Conservation (phyloP, 2,888 invertebrate genomes). For the Malacosoma neustria region DNA sequence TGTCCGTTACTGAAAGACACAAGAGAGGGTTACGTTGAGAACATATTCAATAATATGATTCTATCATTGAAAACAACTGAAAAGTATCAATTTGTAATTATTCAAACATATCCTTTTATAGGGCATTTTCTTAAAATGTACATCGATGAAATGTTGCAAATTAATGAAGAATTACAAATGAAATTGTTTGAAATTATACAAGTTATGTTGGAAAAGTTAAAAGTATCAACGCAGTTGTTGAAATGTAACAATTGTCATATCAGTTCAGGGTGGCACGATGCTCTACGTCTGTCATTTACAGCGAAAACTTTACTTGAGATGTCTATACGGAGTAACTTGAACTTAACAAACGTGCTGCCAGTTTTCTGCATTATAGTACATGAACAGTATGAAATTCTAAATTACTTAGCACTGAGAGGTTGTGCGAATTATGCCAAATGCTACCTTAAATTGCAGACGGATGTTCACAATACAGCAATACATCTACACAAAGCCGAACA, state of each 20-base stretch:
- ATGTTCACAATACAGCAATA: constrained; percentile 54
- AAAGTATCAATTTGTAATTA: constrained; percentile 31
- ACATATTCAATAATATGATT: constrained; percentile 29
- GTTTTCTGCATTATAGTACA: constrained; percentile 23
- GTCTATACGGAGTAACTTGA: constrained; percentile 20
- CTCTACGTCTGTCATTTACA: constrained; percentile 39
- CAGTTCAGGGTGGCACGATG: constrained; percentile 45
- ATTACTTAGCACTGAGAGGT: constrained; percentile 24
- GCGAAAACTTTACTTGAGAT: constrained; percentile 34
- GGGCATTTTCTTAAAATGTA: constrained; percentile 44
- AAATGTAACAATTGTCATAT: constrained; percentile 52
- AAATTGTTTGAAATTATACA: constrained; percentile 35
- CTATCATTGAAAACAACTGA: constrained; percentile 35
- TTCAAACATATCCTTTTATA: constrained; percentile 40
- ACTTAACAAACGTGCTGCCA: constrained; percentile 22
- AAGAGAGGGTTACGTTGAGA: constrained; percentile 19
- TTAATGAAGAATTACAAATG: constrained; percentile 21
- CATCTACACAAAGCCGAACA: constrained; percentile 34
- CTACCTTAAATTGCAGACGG: constrained; percentile 44
- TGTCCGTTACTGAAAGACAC: constrained; percentile 34
- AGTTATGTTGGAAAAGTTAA: constrained; percentile 29
- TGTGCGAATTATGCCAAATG: constrained; percentile 45
- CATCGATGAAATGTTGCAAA: constrained; percentile 15
- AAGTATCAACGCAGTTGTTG: constrained; percentile 29
- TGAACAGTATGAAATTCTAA: constrained; percentile 35